Evolutionary conservation across 2,888 invertebrate species (phyloP).

Genomic region (Calliopum simillimum): DNA sequence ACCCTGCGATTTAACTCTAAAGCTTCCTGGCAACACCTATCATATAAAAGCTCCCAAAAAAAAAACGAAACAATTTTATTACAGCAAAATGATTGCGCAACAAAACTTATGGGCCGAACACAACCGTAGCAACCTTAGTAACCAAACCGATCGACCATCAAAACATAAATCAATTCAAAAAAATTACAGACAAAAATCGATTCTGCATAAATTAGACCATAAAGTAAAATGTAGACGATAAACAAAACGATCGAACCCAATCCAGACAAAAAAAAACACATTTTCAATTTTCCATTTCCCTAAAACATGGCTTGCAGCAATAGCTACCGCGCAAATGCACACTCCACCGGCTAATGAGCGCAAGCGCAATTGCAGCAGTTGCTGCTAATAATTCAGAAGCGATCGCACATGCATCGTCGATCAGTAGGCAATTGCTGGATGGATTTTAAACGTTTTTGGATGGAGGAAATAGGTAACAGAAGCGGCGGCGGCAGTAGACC

Average conservation of each 20-base stretch:
- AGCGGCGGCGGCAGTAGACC: too few relatives aligned
- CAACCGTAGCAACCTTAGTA: constrained; percentile 10
- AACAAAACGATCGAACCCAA: too few relatives aligned
- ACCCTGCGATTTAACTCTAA: too few relatives aligned
- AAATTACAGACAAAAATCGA: constrained; percentile 12
- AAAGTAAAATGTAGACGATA: not conserved
- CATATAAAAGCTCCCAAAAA: too few relatives aligned
- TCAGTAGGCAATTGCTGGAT: too few relatives aligned
- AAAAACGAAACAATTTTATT: too few relatives aligned
- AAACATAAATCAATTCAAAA: constrained; percentile 17
- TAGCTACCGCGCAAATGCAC: not conserved
- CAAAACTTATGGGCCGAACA: too few relatives aligned
- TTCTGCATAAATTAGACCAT: constrained; percentile 8
- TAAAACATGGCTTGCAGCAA: not conserved
- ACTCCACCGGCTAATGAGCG: not conserved
- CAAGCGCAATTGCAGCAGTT: constrained; percentile 3
- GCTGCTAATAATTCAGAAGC: constrained; percentile 20
- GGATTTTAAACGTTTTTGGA: too few relatives aligned
- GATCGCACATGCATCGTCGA: not conserved
- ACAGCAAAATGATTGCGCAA: too few relatives aligned
- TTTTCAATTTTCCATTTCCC: constrained; percentile 20
- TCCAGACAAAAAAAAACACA: not conserved
- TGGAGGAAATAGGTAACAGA: too few relatives aligned
- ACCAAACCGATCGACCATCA: not conserved
- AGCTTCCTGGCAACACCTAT: too few relatives aligned